Conservation (phyloP, 2,888 invertebrate species). For the Invenusta paracnida region DNA sequence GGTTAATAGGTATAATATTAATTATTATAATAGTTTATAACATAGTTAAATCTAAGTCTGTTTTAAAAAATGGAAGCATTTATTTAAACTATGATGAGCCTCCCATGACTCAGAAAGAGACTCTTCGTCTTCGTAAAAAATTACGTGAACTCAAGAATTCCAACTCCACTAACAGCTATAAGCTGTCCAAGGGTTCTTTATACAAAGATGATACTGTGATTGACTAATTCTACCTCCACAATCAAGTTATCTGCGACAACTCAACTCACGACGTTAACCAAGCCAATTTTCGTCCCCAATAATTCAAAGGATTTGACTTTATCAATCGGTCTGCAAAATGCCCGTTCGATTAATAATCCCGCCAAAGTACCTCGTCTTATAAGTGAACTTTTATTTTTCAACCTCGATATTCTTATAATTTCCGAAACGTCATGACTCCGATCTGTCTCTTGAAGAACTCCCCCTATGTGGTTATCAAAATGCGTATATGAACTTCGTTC, state of each 20-base stretch:
- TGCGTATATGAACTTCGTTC: constrained; percentile 3
- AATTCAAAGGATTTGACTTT: neutral
- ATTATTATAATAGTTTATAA: no score
- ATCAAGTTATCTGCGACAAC: neutral
- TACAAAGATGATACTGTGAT: neutral
- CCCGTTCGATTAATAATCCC: neutral
- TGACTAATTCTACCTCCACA: neutral
- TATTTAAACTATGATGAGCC: neutral
- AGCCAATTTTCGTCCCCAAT: neutral
- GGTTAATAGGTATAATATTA: no score
- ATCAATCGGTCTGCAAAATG: neutral
- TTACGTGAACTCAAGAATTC: neutral
- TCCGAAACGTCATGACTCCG: neutral
- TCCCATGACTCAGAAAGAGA: neutral
- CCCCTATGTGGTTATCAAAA: neutral
- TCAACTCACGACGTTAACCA: neutral
- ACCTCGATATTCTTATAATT: neutral
- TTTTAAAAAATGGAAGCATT: neutral
- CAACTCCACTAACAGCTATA: no score
- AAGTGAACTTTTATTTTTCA: neutral
- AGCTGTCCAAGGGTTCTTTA: no score
- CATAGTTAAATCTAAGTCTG: neutral
- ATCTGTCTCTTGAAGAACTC: neutral
- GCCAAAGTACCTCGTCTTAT: neutral
- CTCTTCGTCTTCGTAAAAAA: neutral